A percentile compares a stretch with the other conserved stretches of the same genome.
Evolutionary conservation across 2,113 vertebrate species (phyloP).

Genomic region (Cochlearius cochlearius): DNA sequence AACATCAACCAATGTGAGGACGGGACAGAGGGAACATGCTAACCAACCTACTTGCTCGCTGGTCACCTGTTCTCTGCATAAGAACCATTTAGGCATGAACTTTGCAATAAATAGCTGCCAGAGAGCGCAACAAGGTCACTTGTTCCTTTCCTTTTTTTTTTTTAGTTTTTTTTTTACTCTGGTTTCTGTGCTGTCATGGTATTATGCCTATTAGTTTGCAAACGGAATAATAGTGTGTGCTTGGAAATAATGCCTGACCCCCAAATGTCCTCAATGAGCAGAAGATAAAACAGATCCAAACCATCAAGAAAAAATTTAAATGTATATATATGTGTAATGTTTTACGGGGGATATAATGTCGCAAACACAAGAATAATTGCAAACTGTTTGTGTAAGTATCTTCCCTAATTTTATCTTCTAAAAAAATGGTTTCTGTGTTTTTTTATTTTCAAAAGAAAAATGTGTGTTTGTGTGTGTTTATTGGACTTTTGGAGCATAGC

Average conservation of each 20-base stretch:
- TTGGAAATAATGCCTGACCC: constrained; percentile 60
- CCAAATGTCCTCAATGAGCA: constrained; percentile 58
- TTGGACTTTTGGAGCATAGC: constrained; percentile 12
- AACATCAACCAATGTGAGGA: constrained; percentile 78
- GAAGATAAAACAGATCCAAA: constrained; percentile 68
- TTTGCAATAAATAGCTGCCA: constrained; percentile 91
- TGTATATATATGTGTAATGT: not conserved
- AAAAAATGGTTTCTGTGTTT: not conserved
- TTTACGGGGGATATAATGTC: constrained; percentile 52
- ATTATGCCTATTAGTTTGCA: constrained; percentile 60
- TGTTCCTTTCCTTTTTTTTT: constrained; percentile 54
- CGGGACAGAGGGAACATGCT: constrained; percentile 65
- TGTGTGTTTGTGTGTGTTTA: not conserved
- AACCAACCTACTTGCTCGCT: constrained; percentile 74
- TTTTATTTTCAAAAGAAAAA: constrained; percentile 43
- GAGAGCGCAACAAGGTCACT: constrained; percentile 68
- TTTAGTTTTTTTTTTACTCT: not conserved
- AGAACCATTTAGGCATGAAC: constrained; percentile 91
- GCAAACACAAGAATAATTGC: constrained; percentile 68
- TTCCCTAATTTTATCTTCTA: constrained; percentile 53
- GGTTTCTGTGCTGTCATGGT: constrained; percentile 26
- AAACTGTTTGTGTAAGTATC: constrained; percentile 78
- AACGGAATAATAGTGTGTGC: constrained; percentile 29
- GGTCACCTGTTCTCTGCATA: constrained; percentile 89
- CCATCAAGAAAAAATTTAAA: not conserved